Evolutionary conservation across 2,888 invertebrate genomes (phyloP), one percentile per base, ranked within the genome.

Genomic region (Ectemnius continuus): DNA sequence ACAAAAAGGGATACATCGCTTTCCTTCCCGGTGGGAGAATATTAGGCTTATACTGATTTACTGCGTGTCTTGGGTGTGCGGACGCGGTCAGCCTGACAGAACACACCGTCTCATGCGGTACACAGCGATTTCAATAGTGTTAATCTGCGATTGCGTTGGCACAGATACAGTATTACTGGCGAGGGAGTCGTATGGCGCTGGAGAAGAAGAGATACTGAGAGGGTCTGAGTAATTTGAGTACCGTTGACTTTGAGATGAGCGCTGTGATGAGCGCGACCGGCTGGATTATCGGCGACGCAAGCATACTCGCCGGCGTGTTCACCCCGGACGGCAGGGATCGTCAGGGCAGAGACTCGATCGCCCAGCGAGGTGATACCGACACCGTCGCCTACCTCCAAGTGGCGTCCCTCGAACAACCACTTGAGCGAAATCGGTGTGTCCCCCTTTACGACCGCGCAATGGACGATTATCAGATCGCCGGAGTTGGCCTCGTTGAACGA

Each of bases 221-320:
- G 5, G 36, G 36, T 36, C 36, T 36, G 36, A 36, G 36, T 36
- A 36, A 36, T 67, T 71, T 79, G 75, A 82, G 71, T 90, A 96
- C 96, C 96, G 90, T 95, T 95, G 81, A 96, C 95, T 89, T 93
- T 93, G 82, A 96, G 92, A 87, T 93, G 93, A 79, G 96, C 94
- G 69, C 95, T 94, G 89, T 94, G 94, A 82, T 93, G 94, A 83
- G 94, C 93, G 78, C 91, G 91, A 85, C 96, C 96, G 72, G 95
- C 96, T 82, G 92, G 92, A 91, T 96, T 96, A 91, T 94, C 93
- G 70, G 95, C 95, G 81, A 93, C 92, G 90, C 96, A 96, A 80
- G 95, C 94, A 91, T 96, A 96, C 89, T 95, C 95, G 75, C 96
- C 96, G 73, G 94, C 94, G 91, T 96, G 95, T 85, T 93, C 93